These are phyloP conservation scores for Crossocerus cetratus DNA, from an alignment of 2,888 invertebrate genomes.

Conservation along the genomic window DNA sequence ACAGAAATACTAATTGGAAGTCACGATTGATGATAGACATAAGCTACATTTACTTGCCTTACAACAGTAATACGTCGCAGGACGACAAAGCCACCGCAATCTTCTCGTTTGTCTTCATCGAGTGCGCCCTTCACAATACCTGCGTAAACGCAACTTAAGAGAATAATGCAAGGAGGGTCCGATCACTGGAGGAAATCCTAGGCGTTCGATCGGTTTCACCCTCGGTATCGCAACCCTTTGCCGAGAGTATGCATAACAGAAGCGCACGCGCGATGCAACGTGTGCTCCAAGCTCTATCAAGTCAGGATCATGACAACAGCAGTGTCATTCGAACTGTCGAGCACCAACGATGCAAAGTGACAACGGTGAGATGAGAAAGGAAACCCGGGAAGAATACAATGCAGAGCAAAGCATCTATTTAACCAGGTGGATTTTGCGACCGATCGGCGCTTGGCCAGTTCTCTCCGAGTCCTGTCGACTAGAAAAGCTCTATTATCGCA, in stretches of 20 bases:
- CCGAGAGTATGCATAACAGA: not conserved
- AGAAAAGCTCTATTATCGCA: not conserved
- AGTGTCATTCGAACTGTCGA: not conserved
- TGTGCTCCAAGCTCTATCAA: not conserved
- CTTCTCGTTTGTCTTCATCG: no score
- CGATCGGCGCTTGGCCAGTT: slow-evolving; percentile 59
- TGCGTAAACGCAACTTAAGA: no score
- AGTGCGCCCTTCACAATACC: no score
- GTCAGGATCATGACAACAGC: no score
- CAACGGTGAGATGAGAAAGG: not conserved
- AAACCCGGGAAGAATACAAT: slow-evolving; percentile 4
- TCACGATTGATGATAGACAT: no score
- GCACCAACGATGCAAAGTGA: not conserved
- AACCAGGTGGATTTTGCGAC: slow-evolving; percentile 54
- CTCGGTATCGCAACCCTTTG: no score
- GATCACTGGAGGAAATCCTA: not conserved
- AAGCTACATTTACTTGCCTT: no score
- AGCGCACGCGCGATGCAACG: slow-evolving; percentile 18
- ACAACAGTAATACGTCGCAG: no score
- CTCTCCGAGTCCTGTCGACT: not conserved
- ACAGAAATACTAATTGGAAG: no score
- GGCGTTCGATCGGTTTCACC: not conserved
- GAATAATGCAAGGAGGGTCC: not conserved
- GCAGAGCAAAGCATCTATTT: slow-evolving; percentile 46
- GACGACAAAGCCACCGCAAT: no score